Base-by-base conservation (phyloP, 2,888 invertebrate genomes). In the Augochlorella aurata region DNA sequence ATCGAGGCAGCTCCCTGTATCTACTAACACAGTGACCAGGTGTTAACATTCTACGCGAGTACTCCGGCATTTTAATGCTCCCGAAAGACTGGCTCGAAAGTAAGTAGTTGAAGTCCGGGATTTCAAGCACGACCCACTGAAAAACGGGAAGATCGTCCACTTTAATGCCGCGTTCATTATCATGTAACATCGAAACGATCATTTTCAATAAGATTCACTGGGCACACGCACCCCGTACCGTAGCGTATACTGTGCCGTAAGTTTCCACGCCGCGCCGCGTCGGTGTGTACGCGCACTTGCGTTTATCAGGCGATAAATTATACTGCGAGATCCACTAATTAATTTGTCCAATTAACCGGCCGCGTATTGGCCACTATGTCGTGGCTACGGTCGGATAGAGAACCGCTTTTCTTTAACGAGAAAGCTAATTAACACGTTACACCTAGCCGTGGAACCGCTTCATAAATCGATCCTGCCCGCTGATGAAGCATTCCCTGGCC, bases 291-390 rank as follows among this genome's bases (percentile, higher is more conserved):
- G 54, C 44, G 74, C 58, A 73, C 66, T 65, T 61, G 47, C 73
- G 69, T 72, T 74, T 74, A 69, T 66, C 79, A 29, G 70, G 24
- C 66, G 45, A 83, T 75, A 83, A 83, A 83, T 83, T 75, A 76
- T 47, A 44, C n/a, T 9, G 8, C 54, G 54, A 12, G 54, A 24
- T 44, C 29, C 18, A 54, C 52, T 83, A 83, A 83, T 83, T 83
- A 83, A 83, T 83, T 83, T 72, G 38, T 38, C 83, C 78, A 83
- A 83, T 83, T 83, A 83, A 83, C 50, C 14, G 21, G 52, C 50
- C 61, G 58, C 44, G 54, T 71, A 82, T 71, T 67, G 18, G 24
- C 47, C 49, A 45, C 73, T 50, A 58, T 47, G 54, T 70, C 54
- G 24, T 47, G 74, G 65, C 70, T 66, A 82, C 54, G 12, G 52